Base-by-base conservation (phyloP, 2,797 vertebrate species). In the Emydoidea blandingii region DNA sequence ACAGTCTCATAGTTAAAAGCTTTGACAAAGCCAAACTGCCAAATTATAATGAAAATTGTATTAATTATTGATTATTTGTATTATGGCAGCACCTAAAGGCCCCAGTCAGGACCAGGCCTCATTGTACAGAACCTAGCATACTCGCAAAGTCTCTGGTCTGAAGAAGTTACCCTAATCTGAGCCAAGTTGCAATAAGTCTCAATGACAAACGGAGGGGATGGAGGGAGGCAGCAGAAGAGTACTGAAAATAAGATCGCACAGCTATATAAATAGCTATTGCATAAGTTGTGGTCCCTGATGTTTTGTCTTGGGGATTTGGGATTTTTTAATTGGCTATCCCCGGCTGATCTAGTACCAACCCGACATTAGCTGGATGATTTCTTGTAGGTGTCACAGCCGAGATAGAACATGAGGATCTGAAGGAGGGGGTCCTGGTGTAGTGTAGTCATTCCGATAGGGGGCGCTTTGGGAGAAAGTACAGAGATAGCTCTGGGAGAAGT, bases 1-100 rank as follows among this genome's bases (percentile, higher is more conserved):
- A 98, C 95, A 1, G 98, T 99, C 97, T 99, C 99, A 91, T 99
- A 99, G 98, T 99, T 99, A 97, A 99, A 99, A 62, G 89, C 98
- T 91, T 97, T 94, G 57, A 99, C 98, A 52, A 99, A 99, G 52
- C 87, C 99, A 99, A 91, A 99, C 31, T 62, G 19, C 18, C 34
- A 37, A 72, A 68, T 65, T 65, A 65, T n/a, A 34, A 34, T 65
- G 62, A 65, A n/a, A 65, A n/a, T n/a, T n/a, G 34, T 34, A 16
- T 72, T 9, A 41, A 72, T 16, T 41, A 41, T 37, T 72, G 65
- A 68, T 57, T 47, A 25, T n/a, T 59, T 79, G 8, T 57, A 47
- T 50, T 59, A 37, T 56, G 27, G 41, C 54, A 37, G 27, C 10
- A 31, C 9, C 41, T 49, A 72, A 84, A 72, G 27, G 8, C 8